phyloP scores from a whole-genome alignment of 2,797 vertebrate genomes.

The Hypotaenidia okinawae region DNA sequence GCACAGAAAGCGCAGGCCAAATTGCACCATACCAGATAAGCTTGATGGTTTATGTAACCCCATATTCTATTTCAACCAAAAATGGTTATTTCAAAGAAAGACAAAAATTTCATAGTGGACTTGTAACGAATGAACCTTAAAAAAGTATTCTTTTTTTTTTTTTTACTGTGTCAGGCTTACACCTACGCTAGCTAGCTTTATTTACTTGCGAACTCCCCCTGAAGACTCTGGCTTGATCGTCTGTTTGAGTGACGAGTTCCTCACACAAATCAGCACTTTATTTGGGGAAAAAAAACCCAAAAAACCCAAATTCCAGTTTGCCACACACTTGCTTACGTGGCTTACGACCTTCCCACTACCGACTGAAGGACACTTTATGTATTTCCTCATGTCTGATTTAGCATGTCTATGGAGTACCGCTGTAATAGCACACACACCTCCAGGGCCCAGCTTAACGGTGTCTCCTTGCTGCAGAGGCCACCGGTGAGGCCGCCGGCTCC shows the following conservation, averaged over 20 bases:
- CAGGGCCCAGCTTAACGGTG: not conserved
- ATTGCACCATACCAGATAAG: not conserved
- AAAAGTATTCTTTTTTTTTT: not conserved
- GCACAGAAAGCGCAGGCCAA: not conserved
- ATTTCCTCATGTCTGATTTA: not conserved
- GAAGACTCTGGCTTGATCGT: not conserved
- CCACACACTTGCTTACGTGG: not conserved
- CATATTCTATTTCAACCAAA: not conserved
- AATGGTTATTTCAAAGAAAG: not conserved
- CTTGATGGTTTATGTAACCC: not conserved
- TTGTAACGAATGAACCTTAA: not conserved
- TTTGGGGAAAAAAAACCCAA: accelerated
- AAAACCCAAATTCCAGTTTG: not conserved
- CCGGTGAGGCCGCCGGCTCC: accelerated
- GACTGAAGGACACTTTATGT: not conserved
- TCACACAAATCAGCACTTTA: not conserved
- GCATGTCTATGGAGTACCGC: too few species aligned
- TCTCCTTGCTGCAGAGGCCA: too few species aligned
- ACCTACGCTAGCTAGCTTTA: not conserved
- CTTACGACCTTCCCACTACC: not conserved
- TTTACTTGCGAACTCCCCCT: not conserved
- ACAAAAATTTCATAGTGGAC: not conserved
- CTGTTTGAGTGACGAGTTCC: not conserved
- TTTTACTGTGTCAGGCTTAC: not conserved
- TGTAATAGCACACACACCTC: too few species aligned